Conservation (phyloP, 2,888 invertebrate genomes). For the Eretmocerus hayati region DNA sequence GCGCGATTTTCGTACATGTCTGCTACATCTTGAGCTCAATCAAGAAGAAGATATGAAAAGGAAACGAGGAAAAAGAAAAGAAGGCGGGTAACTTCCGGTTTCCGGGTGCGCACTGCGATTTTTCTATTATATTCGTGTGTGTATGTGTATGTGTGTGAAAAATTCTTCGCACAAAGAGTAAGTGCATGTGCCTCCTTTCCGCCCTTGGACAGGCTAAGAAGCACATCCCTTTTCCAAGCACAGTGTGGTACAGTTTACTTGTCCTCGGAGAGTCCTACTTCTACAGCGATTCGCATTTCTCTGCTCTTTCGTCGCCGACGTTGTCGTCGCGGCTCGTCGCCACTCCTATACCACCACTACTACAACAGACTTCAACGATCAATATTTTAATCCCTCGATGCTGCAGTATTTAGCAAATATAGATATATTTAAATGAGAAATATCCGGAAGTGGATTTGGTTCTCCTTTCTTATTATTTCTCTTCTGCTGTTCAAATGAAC, state of each 20-base stretch:
- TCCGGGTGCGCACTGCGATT: slow-evolving; percentile 13
- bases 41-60: slow-evolving; percentile 10
- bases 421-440: neutral
- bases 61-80: neutral
- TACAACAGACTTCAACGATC: too few relatives aligned
- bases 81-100: slow-evolving; percentile 22
- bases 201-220: neutral
- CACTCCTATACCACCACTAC: slow-evolving; percentile 6
- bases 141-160: slow-evolving; percentile 22
- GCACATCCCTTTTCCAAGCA: neutral
- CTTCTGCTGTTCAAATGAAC: too few relatives aligned
- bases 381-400: slow-evolving; percentile 48
- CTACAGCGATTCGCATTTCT: slow-evolving; percentile 39
- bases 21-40: slow-evolving; percentile 8
- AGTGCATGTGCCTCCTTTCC: slow-evolving; percentile 1
- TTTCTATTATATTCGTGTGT: slow-evolving; percentile 9
- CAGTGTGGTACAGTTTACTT: neutral
- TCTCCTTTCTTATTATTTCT: neutral
- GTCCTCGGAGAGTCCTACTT: too few relatives aligned
- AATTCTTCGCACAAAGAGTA: slow-evolving; percentile 21
- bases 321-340: slow-evolving; percentile 23
- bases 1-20: neutral
- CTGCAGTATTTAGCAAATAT: slow-evolving; percentile 42
- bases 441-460: neutral
- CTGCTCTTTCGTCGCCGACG: slow-evolving; percentile 20